Evolutionary conservation across 2,797 vertebrate species (phyloP).

Genomic region (Poeciliopsis infans): DNA sequence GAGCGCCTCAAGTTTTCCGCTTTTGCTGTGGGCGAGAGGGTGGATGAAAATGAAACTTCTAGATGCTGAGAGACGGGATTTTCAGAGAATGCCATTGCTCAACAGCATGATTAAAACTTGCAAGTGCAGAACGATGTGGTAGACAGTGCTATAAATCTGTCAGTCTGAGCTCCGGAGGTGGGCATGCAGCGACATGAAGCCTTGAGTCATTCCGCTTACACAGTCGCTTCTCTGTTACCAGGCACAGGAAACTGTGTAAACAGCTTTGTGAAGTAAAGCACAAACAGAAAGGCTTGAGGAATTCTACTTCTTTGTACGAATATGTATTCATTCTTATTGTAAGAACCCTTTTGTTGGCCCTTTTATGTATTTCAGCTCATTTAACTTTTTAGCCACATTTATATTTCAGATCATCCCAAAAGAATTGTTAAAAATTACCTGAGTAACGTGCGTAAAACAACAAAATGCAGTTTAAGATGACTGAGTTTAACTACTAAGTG

Average conservation of each 20-base stretch:
- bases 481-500: not conserved
- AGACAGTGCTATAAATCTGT: slow-evolving; percentile 76
- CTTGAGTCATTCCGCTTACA: slow-evolving; percentile 34
- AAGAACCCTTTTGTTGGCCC: not conserved
- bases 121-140: slow-evolving; percentile 57
- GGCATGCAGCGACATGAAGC: slow-evolving; percentile 76
- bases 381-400: not conserved
- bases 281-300: not conserved
- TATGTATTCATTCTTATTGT: not conserved
- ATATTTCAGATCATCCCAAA: not conserved
- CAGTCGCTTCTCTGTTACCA: slow-evolving; percentile 57
- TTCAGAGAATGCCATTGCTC: slow-evolving; percentile 55
- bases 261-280: slow-evolving; percentile 20
- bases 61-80: slow-evolving; percentile 64
- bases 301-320: not conserved
- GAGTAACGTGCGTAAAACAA: not conserved
- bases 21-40: slow-evolving; percentile 50
- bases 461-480: not conserved
- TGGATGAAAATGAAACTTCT: slow-evolving; percentile 34
- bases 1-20: slow-evolving; percentile 48
- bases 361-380: not conserved
- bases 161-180: slow-evolving; percentile 56
- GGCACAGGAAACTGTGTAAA: slow-evolving; percentile 51
- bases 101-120: slow-evolving; percentile 64
- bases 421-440: not conserved